Percentiles rank a stretch among this genome's conserved stretches.
phyloP scores from a whole-genome alignment of 2,797 vertebrate genomes.

The Chaetodon trifasciatus region DNA sequence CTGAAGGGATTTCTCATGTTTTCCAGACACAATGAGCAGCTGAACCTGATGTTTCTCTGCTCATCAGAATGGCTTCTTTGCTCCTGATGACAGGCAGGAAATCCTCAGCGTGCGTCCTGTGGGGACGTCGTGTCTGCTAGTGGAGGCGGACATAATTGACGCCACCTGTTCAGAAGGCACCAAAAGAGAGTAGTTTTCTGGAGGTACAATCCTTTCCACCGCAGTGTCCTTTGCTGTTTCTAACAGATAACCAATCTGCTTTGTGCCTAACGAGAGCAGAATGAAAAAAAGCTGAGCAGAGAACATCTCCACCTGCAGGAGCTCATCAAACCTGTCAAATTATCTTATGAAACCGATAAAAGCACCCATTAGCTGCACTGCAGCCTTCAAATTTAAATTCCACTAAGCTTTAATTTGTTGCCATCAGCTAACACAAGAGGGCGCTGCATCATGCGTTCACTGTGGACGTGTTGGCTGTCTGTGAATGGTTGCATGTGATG shows the following conservation, averaged over 20 bases:
- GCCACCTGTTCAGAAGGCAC: constrained; percentile 22
- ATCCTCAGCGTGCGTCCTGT: not conserved
- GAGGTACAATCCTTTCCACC: not conserved
- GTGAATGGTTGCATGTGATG: constrained; percentile 15
- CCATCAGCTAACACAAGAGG: constrained; percentile 54
- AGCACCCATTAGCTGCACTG: not conserved
- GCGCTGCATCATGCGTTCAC: constrained; percentile 50
- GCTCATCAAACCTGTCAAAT: not conserved
- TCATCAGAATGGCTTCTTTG: not conserved
- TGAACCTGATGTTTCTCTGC: not conserved
- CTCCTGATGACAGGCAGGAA: not conserved
- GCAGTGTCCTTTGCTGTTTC: not conserved
- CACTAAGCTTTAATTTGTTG: constrained; percentile 11
- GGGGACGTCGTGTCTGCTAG: not conserved
- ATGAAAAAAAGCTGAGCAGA: not conserved
- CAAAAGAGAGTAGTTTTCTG: not conserved
- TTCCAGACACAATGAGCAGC: not conserved
- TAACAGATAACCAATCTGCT: not conserved
- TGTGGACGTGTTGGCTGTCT: not conserved
- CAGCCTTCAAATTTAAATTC: constrained; percentile 7
- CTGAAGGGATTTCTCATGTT: not conserved
- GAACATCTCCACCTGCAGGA: not conserved
- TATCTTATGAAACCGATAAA: not conserved
- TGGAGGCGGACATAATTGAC: constrained; percentile 24
- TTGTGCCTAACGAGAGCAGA: not conserved